Evolutionary conservation across 2,797 vertebrate species (phyloP), one percentile per base, ranked within the genome.

Genomic region (Apogon talboti): DNA sequence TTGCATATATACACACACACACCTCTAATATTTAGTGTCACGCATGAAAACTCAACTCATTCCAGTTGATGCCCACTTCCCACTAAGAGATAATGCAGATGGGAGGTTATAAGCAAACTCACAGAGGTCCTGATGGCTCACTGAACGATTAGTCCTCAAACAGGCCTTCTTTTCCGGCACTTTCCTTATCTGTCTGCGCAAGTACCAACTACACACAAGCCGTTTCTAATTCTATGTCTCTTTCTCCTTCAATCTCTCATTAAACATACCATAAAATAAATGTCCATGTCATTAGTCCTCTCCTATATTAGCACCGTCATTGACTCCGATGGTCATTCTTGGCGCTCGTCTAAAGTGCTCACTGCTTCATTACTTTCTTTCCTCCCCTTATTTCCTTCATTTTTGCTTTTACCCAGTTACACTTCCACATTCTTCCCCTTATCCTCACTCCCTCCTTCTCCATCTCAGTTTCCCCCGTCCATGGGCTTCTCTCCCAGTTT

Each of bases 21-120:
- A 70, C 62, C 53, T 65, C 79, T 58, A 73, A 84, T 90, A 90
- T 90, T 87, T 85, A 84, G 75, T 79, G 81, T 84, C 82, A 84
- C 19, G 58, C 74, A 83, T 89, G 83, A 83, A 81, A 87, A 74
- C 68, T 66, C 78, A 79, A 65, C 74, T 79, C 60, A 82, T 86
- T 87, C 66, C 78, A 74, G 74, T 58, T 50, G 64, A 77, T 68
- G 60, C 63, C 51, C 58, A 61, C 57, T 71, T 84, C 70, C 63
- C 75, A 79, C 67, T 55, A 65, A 83, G 62, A 81, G 54, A 76
- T 71, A 82, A 57, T 58, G 60, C 64, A 76, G 62, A 76, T 74
- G 71, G 67, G 54, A 84, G 70, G 74, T 69, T 70, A 56, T 69
- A 58, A 68, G 59, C 37, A 83, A 83, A 78, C 62, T 79, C 55